Percentiles rank a stretch among this genome's conserved stretches.
These are phyloP conservation scores for Heterodera filipjevi DNA, from an alignment of 2,888 invertebrate genomes.

Conservation along the genomic window DNA sequence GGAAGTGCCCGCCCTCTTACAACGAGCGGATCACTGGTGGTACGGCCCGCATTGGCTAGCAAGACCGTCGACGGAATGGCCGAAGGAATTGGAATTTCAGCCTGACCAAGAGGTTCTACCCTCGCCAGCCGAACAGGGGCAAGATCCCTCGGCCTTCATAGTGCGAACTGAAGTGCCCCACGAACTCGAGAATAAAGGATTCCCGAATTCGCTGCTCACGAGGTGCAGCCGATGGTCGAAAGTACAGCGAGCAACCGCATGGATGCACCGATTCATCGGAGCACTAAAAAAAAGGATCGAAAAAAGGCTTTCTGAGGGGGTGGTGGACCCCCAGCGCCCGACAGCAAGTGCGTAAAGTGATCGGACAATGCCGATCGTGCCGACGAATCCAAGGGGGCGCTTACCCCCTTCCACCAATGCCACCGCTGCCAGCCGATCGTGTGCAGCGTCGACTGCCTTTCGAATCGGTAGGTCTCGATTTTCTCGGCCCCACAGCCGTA, in stretches of 20 bases:
- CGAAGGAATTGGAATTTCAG: background rate
- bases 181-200: background rate
- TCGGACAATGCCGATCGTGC: constrained; percentile 21
- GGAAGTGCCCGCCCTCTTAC: background rate
- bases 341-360: background rate
- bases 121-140: background rate
- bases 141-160: background rate
- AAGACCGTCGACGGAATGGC: background rate
- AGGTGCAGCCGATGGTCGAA: background rate
- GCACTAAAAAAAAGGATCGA: background rate
- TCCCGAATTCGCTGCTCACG: background rate
- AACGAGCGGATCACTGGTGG: background rate
- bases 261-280: background rate
- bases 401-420: constrained; percentile 32
- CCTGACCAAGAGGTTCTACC: background rate
- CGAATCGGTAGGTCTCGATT: constrained; percentile 43
- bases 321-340: constrained; percentile 23
- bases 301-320: background rate
- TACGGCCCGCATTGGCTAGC: constrained; percentile 21
- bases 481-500: constrained; percentile 23
- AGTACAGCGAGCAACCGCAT: background rate
- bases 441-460: constrained; percentile 37
- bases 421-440: constrained; percentile 33
- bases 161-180: background rate
- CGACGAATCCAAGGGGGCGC: background rate